Base-by-base conservation (phyloP, 2,797 vertebrate genomes). In the Cyprinella venusta region DNA sequence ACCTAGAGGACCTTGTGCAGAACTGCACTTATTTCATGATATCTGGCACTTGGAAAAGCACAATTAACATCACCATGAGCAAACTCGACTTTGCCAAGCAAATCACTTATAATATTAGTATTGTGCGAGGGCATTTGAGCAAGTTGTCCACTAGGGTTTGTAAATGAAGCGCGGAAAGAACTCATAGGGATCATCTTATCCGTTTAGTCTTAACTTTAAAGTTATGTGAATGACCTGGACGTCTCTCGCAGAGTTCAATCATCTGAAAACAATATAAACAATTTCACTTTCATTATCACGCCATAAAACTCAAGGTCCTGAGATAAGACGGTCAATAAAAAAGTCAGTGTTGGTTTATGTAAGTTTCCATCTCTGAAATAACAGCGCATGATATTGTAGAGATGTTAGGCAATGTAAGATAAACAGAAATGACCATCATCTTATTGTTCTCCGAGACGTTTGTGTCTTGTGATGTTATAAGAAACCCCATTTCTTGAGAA, bases 1-100 rank as follows among this genome's bases (percentile, higher is more conserved):
- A 90, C 88, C 91, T 88, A 87, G 90, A 91, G 92, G 90, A 82
- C 56, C 7, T 30, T 13, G 1, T 2, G 0, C 2, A 61, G 40
- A 81, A 88, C 80, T 88, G 61, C 86, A 71, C 18, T 24, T 36
- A 4, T 59, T 42, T 59, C 33, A 30, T 24, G 10, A 76, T 48
- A 45, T n/a, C 48, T 76, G 36, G 26, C 72, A 70, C 16, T 9
- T 76, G 50, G 38, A 26, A 16, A n/a, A 67, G 8, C 19, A 59
- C 65, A 79, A 38, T 45, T 12, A 21, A 77, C 45, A 38, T 45
- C 26, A 67, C n/a, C 48, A 33, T 84, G 54, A 79, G 30, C 16
- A 63, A 63, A 63, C 42, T 38, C 24, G 59, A 52, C 69, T 54
- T 76, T 33, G 19, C 56, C 40, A 38, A 19, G 42, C 30, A 74